phyloP scores from a whole-genome alignment of 2,888 invertebrate species.

The Limnephilus auricula region DNA sequence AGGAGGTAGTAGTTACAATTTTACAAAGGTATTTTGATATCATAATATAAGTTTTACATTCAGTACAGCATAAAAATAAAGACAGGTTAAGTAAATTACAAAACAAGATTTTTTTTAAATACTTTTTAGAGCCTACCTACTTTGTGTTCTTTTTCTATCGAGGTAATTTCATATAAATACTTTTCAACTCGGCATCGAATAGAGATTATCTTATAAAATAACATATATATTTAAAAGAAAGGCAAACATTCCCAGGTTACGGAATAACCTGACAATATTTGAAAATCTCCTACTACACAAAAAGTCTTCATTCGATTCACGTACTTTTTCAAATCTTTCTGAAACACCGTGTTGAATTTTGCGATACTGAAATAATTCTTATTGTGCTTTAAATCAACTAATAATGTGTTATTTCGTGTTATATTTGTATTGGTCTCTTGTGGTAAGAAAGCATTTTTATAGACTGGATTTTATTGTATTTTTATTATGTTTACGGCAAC shows the following conservation, averaged over 20 bases:
- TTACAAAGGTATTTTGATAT: too few relatives aligned
- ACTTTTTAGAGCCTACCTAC: neutral
- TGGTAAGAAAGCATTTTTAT: constrained; percentile 11
- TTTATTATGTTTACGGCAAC: neutral
- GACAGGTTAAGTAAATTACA: too few relatives aligned
- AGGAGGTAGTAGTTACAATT: too few relatives aligned
- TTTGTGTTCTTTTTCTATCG: neutral
- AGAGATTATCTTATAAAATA: too few relatives aligned
- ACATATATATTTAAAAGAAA: too few relatives aligned
- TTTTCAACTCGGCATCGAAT: too few relatives aligned
- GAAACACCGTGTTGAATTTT: neutral
- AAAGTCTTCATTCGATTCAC: neutral
- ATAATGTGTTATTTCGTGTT: neutral
- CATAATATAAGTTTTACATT: too few relatives aligned
- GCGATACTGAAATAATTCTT: constrained; percentile 19
- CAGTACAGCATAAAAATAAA: too few relatives aligned
- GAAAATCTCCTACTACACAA: neutral
- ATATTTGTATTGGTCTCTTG: constrained; percentile 29
- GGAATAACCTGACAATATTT: too few relatives aligned
- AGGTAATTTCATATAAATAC: too few relatives aligned
- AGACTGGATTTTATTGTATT: constrained; percentile 6
- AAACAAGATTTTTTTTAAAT: neutral
- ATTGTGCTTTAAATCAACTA: neutral
- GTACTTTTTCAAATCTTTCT: neutral
- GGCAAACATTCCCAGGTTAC: too few relatives aligned